phyloP scores from a whole-genome alignment of 2,888 invertebrate species.

The Laspeyria flexula region DNA sequence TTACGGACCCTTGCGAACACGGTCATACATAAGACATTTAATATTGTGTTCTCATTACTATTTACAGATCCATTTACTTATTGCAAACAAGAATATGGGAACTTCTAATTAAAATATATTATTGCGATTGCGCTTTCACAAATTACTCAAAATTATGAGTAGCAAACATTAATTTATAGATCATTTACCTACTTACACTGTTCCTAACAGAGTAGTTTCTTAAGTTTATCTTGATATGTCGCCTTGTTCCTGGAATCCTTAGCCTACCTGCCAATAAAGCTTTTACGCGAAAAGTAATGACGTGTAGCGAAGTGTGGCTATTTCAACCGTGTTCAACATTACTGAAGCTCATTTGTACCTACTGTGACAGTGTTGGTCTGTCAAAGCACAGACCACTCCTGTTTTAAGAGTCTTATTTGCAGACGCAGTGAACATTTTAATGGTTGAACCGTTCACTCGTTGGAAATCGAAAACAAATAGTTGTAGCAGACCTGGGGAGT shows the following conservation, averaged over 20 bases:
- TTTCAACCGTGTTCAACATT: slow-evolving; percentile 25
- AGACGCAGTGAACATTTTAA: background rate
- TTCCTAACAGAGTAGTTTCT: background rate
- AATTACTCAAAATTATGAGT: too few relatives aligned
- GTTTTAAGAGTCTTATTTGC: slow-evolving; percentile 18
- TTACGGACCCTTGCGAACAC: slow-evolving; percentile 62
- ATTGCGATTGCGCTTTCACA: too few relatives aligned
- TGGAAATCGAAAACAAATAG: too few relatives aligned
- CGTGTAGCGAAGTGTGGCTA: slow-evolving; percentile 15
- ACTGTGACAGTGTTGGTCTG: slow-evolving; percentile 1
- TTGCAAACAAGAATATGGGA: too few relatives aligned
- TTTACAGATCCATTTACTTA: slow-evolving; percentile 36
- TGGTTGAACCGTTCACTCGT: too few relatives aligned
- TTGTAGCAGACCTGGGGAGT: too few relatives aligned
- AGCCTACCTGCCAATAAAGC: slow-evolving; percentile 6
- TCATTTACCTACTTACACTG: background rate
- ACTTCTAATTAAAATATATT: too few relatives aligned
- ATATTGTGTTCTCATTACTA: slow-evolving; percentile 54
- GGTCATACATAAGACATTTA: slow-evolving; percentile 52
- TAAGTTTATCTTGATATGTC: background rate
- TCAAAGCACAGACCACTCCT: slow-evolving; percentile 5
- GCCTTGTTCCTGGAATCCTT: slow-evolving; percentile 1
- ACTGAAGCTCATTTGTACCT: slow-evolving; percentile 22
- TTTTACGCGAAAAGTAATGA: slow-evolving; percentile 17
- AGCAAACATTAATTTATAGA: slow-evolving; percentile 6